phyloP scores from a whole-genome alignment of 2,888 invertebrate species.

The Caenorhabditis sp. region DNA sequence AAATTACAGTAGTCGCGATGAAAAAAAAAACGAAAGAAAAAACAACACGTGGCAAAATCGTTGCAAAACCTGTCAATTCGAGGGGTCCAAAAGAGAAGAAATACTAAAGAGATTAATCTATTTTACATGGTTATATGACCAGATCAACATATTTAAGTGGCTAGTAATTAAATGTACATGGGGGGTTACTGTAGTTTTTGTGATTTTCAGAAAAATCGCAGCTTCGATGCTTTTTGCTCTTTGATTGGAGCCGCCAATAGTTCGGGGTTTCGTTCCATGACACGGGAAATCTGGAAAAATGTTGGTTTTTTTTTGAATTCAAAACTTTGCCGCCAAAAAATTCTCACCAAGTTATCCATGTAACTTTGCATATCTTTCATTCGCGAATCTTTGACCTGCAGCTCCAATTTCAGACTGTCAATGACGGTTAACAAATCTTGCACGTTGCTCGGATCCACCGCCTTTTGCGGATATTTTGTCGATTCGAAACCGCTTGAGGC shows the following conservation, averaged over 20 bases:
- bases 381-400: conserved; percentile 56
- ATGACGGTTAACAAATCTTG: conserved; percentile 58
- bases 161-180: neutral
- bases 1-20: no score
- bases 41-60: neutral
- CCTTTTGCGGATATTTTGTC: conserved; percentile 22
- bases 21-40: neutral
- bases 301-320: neutral
- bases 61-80: neutral
- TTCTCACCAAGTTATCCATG: conserved; percentile 34
- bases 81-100: no score
- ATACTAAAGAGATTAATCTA: no score
- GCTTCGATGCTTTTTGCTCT: conserved; percentile 18
- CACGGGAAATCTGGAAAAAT: conserved; percentile 41
- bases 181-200: neutral
- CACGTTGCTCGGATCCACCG: conserved; percentile 19
- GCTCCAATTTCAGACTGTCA: conserved; percentile 59
- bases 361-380: conserved; percentile 52
- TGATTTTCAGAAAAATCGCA: conserved; percentile 29
- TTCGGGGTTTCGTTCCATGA: conserved; percentile 54
- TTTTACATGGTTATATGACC: neutral
- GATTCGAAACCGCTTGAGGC: conserved; percentile 50
- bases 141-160: neutral
- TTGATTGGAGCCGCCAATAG: conserved; percentile 35
- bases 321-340: neutral